Evolutionary conservation across 2,888 invertebrate species (phyloP).

Genomic region (Ypsolopha sequella): DNA sequence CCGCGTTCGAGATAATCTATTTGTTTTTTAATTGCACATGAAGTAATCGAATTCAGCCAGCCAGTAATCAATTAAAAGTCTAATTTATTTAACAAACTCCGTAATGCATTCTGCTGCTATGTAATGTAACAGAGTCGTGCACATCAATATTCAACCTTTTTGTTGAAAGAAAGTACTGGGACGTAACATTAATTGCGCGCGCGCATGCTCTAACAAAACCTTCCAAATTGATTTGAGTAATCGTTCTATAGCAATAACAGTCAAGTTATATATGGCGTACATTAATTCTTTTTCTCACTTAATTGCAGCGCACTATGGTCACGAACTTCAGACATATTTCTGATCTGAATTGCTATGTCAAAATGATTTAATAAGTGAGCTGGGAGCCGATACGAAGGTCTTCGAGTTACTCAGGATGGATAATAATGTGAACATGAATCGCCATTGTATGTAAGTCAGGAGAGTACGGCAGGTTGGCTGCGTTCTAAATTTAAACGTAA

Average conservation of each 20-base stretch:
- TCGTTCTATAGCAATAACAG: conserved; percentile 43
- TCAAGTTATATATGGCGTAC: conserved; percentile 43
- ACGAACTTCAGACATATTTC: conserved; percentile 27
- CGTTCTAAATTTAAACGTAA: conserved; percentile 62
- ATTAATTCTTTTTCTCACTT: conserved; percentile 41
- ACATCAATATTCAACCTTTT: conserved; percentile 45
- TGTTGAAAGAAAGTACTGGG: conserved; percentile 40
- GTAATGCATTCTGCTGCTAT: conserved; percentile 33
- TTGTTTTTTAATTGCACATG: background rate
- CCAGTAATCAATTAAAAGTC: conserved; percentile 40
- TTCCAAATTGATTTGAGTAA: conserved; percentile 57
- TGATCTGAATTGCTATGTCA: conserved; percentile 33
- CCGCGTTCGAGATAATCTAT: background rate
- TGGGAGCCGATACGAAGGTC: conserved; percentile 13
- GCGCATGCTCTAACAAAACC: conserved; percentile 36
- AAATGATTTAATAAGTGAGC: conserved; percentile 30
- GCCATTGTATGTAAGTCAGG: conserved; percentile 52
- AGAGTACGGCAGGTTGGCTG: conserved; percentile 59
- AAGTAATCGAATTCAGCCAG: conserved; percentile 10
- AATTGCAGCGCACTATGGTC: conserved; percentile 33
- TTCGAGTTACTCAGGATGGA: background rate
- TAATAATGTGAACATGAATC: conserved; percentile 16
- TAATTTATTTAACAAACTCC: conserved; percentile 44
- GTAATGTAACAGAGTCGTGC: conserved; percentile 42
- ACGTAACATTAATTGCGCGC: conserved; percentile 51